Conservation (phyloP, 2,888 invertebrate species). For the Palloptera scutellata region DNA sequence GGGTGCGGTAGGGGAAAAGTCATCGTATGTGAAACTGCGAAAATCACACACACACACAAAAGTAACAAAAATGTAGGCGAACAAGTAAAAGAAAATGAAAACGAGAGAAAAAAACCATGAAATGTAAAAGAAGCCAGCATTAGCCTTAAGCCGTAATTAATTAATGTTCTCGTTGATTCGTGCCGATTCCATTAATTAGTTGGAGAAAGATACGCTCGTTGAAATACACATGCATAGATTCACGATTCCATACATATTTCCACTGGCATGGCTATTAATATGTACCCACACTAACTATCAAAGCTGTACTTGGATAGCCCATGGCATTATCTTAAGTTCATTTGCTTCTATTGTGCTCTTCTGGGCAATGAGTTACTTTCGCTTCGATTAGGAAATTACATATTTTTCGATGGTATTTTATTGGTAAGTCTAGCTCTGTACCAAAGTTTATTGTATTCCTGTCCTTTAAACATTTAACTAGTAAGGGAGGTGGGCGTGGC, state of each 20-base stretch:
- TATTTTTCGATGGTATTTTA: too few relatives aligned
- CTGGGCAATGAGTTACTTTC: background rate
- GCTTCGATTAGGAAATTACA: too few relatives aligned
- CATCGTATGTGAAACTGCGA: background rate
- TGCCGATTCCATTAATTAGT: slow-evolving; percentile 58
- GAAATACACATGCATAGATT: background rate
- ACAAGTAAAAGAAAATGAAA: too few relatives aligned
- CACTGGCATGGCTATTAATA: background rate
- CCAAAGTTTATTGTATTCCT: too few relatives aligned
- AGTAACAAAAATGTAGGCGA: slow-evolving; percentile 1
- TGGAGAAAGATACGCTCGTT: slow-evolving; percentile 16
- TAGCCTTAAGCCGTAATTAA: slow-evolving; percentile 46
- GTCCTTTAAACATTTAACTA: too few relatives aligned
- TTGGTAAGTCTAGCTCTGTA: too few relatives aligned
- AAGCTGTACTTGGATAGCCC: background rate
- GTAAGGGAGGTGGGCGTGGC: too few relatives aligned
- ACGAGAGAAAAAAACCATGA: too few relatives aligned
- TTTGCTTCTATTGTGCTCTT: background rate
- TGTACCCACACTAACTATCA: background rate
- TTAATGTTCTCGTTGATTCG: slow-evolving; percentile 50
- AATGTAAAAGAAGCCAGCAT: background rate
- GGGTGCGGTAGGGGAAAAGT: too few relatives aligned
- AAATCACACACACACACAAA: background rate
- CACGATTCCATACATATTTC: background rate
- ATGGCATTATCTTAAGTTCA: background rate